Evolutionary conservation across 2,888 invertebrate genomes (phyloP).

Genomic region (Meteorus cinctellus): DNA sequence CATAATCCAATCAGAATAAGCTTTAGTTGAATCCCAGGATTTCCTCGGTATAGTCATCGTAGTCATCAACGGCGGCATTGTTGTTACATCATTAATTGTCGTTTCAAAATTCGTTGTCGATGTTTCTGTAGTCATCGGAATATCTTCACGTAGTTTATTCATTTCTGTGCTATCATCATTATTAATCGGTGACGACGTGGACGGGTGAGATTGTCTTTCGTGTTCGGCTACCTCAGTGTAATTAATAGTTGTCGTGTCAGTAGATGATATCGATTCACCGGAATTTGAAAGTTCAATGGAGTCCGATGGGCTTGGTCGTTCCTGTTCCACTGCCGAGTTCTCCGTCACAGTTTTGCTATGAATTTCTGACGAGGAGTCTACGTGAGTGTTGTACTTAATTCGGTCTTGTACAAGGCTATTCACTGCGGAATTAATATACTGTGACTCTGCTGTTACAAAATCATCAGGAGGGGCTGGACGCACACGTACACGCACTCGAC

Average conservation of each 20-base stretch:
- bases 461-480: slow-evolving; percentile 80
- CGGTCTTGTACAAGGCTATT: slow-evolving; percentile 62
- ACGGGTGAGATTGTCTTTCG: slow-evolving; percentile 15
- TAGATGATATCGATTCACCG: slow-evolving; percentile 51
- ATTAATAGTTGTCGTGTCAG: slow-evolving; percentile 46
- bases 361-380: slow-evolving; percentile 26
- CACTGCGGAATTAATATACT: slow-evolving; percentile 77
- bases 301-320: slow-evolving; percentile 46
- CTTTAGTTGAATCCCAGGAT: slow-evolving; percentile 68
- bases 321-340: slow-evolving; percentile 25
- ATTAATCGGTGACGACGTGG: slow-evolving; percentile 3
- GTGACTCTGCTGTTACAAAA: slow-evolving; percentile 87
- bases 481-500: slow-evolving; percentile 85
- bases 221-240: slow-evolving; percentile 36
- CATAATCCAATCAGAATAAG: slow-evolving; percentile 68
- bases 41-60: slow-evolving; percentile 59
- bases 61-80: slow-evolving; percentile 42
- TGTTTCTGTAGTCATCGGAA: slow-evolving; percentile 62
- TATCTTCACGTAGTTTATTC: slow-evolving; percentile 47
- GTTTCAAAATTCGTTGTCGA: slow-evolving; percentile 65
- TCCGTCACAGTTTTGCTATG: slow-evolving; percentile 42
- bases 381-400: slow-evolving; percentile 50
- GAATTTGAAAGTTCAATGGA: slow-evolving; percentile 39
- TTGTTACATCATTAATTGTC: slow-evolving; percentile 56
- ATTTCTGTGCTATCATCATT: slow-evolving; percentile 51